phyloP scores from a whole-genome alignment of 2,797 vertebrate species.

The Acrossocheilus fasciatus region DNA sequence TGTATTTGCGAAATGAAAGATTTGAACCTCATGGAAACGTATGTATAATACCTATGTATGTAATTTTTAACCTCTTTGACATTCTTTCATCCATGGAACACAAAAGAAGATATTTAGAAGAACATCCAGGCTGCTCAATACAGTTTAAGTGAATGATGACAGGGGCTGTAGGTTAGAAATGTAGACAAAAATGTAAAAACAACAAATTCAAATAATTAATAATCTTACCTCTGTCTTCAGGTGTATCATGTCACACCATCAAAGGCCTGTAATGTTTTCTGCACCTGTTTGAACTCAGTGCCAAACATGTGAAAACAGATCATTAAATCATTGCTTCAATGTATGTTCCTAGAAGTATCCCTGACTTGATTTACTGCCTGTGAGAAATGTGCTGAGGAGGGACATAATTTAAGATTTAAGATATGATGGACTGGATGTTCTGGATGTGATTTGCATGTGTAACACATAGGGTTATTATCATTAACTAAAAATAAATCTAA shows the following conservation, averaged over 20 bases:
- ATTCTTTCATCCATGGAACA: neutral
- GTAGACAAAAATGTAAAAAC: too few species aligned
- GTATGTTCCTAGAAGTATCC: neutral
- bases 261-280: neutral
- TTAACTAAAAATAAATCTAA: neutral
- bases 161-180: too few species aligned
- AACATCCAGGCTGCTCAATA: neutral
- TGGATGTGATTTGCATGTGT: neutral
- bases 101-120: neutral
- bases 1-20: neutral
- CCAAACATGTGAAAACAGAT: constrained; percentile 31
- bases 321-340: constrained; percentile 1
- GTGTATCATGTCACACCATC: neutral
- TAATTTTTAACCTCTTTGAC: neutral
- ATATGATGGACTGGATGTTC: neutral
- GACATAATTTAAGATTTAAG: neutral
- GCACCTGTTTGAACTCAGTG: neutral
- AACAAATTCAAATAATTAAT: neutral
- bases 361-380: neutral
- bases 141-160: too few species aligned
- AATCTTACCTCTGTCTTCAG: neutral
- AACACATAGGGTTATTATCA: neutral
- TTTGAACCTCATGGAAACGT: neutral
- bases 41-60: too few species aligned
- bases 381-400: neutral